Evolutionary conservation across 2,113 vertebrate genomes (phyloP).

Genomic region (Dermatemys mawii): DNA sequence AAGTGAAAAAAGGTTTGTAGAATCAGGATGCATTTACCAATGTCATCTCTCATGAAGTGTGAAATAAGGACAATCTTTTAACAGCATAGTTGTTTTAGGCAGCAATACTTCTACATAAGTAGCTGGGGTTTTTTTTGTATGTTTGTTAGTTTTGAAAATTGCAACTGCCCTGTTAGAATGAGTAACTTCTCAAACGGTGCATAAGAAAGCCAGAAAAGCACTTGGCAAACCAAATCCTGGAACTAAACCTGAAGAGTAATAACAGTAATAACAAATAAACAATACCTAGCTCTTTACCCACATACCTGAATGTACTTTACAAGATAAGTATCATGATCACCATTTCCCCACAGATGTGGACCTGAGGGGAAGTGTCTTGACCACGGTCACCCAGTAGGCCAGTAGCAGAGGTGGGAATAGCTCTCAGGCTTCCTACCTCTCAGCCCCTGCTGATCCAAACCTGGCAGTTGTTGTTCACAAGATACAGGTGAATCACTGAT

Average conservation of each 20-base stretch:
- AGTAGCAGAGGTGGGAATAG: conserved; percentile 56
- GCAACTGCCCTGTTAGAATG: accelerated
- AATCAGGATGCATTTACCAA: not conserved
- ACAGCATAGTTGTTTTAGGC: not conserved
- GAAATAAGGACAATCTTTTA: not conserved
- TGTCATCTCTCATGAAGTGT: accelerated
- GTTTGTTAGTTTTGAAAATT: not conserved
- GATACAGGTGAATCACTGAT: conserved; percentile 53
- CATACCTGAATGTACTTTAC: not conserved
- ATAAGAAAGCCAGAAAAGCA: not conserved
- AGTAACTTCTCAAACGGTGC: not conserved
- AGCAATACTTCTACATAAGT: not conserved
- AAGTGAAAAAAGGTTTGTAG: not conserved
- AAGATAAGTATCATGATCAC: not conserved
- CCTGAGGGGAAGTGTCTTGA: conserved; percentile 58
- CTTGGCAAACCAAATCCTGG: accelerated
- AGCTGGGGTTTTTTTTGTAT: not conserved
- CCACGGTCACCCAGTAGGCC: not conserved
- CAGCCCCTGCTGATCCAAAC: conserved; percentile 37
- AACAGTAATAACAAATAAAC: not conserved
- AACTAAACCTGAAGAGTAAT: not conserved
- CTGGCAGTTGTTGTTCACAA: conserved; percentile 33
- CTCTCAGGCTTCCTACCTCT: conserved; percentile 1
- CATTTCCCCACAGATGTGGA: conserved; percentile 25
- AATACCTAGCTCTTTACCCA: accelerated